Evolutionary conservation across 2,888 invertebrate species (phyloP).

Genomic region (Terebella lapidaria): DNA sequence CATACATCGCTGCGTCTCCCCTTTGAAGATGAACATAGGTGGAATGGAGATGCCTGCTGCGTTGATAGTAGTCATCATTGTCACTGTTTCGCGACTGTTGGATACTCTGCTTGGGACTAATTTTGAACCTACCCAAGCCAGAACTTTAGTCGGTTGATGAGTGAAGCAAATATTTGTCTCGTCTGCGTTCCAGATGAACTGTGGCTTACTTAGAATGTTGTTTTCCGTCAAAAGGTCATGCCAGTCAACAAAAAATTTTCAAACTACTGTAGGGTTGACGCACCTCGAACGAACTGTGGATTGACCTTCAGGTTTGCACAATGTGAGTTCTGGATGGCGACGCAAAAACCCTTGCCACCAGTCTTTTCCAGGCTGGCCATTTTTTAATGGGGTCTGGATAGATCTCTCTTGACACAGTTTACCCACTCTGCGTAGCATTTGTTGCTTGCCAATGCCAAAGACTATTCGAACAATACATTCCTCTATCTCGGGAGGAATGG

Average conservation of each 20-base stretch:
- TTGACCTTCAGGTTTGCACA: background rate
- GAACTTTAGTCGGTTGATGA: background rate
- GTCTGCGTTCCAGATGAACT: conserved; percentile 3
- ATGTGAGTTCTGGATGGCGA: background rate
- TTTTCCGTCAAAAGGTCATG: background rate
- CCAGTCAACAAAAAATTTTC: background rate
- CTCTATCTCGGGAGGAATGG: background rate
- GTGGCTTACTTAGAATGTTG: background rate
- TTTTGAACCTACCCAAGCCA: background rate
- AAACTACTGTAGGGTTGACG: background rate
- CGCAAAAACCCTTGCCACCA: conserved; percentile 1
- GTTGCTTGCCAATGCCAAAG: background rate
- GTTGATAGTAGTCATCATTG: background rate
- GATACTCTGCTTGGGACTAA: background rate
- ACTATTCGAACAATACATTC: background rate
- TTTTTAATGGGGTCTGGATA: conserved; percentile 1
- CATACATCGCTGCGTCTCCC: background rate
- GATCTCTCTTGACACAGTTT: background rate
- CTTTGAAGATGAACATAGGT: background rate
- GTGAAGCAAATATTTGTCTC: background rate
- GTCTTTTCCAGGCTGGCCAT: conserved; percentile 2
- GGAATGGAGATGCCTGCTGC: background rate
- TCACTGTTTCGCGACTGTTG: background rate
- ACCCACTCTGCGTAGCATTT: background rate
- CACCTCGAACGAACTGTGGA: background rate